Percentiles rank a stretch among this genome's conserved stretches.
phyloP scores from a whole-genome alignment of 2,113 vertebrate genomes.

The Paracanthobrama guichenoti region DNA sequence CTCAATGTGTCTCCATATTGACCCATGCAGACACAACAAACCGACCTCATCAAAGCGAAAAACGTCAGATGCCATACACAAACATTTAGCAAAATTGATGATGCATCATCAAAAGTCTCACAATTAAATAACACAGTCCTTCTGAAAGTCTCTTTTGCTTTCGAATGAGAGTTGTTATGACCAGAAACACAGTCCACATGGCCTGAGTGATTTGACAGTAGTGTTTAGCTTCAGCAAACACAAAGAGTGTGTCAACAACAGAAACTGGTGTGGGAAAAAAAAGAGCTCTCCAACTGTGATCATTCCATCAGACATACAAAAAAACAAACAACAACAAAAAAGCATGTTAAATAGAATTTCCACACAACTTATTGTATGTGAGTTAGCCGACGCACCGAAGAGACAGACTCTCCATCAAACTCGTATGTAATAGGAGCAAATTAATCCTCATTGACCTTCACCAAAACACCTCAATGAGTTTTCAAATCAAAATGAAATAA shows the following conservation, averaged over 20 bases:
- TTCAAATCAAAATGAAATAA: not conserved
- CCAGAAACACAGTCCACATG: constrained; percentile 10
- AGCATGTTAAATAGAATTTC: not conserved
- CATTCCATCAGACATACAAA: constrained; percentile 7
- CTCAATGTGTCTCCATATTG: constrained; percentile 21
- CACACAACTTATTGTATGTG: constrained; percentile 3
- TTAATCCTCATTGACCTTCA: not conserved
- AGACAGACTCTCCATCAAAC: not conserved
- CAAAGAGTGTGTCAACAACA: constrained; percentile 16
- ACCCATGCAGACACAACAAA: constrained; percentile 39
- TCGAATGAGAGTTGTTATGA: not conserved
- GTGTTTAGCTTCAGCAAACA: constrained; percentile 22
- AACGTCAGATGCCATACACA: constrained; percentile 13
- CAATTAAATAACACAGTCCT: not conserved
- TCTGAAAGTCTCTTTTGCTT: not conserved
- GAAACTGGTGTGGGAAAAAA: constrained; percentile 16
- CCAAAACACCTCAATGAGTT: not conserved
- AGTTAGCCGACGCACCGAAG: not conserved
- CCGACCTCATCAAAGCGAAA: constrained; percentile 24
- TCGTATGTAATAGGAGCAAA: not conserved
- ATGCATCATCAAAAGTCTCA: constrained; percentile 17
- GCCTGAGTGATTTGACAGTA: constrained; percentile 3
- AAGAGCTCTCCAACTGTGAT: constrained; percentile 1
- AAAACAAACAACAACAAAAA: not conserved
- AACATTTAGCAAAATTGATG: constrained; percentile 23